Percentiles rank a stretch among this genome's conserved stretches.
Conservation (phyloP, 2,113 vertebrate species). For the Cochlearius cochlearius region DNA sequence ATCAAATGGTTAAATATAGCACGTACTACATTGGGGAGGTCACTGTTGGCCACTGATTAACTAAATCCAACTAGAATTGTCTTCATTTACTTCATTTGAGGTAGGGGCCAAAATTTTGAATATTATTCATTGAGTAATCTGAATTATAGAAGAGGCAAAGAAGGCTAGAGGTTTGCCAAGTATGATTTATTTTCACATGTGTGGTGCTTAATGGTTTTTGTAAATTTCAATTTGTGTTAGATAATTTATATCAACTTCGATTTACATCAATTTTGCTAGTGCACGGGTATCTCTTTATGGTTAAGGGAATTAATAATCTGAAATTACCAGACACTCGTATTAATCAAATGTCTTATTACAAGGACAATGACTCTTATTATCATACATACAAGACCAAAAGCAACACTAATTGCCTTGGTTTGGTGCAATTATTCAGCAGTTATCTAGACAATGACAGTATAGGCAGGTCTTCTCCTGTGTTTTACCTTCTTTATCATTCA, state of each 20-base stretch:
- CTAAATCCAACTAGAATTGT: neutral
- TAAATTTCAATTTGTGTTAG: conserved; percentile 62
- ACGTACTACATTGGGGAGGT: neutral
- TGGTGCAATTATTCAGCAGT: conserved; percentile 32
- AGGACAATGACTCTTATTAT: conserved; percentile 48
- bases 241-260: conserved; percentile 65
- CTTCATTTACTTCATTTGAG: neutral
- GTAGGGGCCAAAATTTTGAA: neutral
- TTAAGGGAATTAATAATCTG: conserved; percentile 58
- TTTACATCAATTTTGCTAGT: conserved; percentile 60
- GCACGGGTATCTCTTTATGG: conserved; percentile 28
- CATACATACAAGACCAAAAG: conserved; percentile 30
- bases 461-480: neutral
- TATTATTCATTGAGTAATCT: neutral
- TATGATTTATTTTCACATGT: conserved; percentile 61
- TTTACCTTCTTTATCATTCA: neutral
- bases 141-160: neutral
- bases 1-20: neutral
- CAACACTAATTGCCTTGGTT: conserved; percentile 51
- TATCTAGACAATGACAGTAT: conserved; percentile 15
- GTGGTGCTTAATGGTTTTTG: conserved; percentile 45
- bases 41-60: neutral
- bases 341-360: conserved; percentile 55
- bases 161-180: neutral
- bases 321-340: conserved; percentile 41